Percentiles rank a stretch among this genome's conserved stretches.
Evolutionary conservation across 2,797 vertebrate species (phyloP).

Genomic region (Capromys pilorides): DNA sequence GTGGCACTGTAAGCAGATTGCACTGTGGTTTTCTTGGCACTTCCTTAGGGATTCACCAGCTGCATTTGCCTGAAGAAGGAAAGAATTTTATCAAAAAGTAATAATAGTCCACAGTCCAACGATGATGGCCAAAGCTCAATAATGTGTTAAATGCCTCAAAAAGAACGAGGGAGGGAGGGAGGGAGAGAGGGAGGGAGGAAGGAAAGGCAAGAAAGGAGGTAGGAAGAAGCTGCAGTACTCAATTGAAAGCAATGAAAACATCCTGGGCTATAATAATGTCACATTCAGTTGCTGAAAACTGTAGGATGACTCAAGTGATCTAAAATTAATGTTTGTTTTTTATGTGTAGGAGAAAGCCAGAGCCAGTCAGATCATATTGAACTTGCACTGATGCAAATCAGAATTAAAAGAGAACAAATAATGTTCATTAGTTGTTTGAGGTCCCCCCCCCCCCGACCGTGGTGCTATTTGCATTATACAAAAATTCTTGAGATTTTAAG

Average conservation of each 20-base stretch:
- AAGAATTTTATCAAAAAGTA: not conserved
- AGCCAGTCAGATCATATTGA: not conserved
- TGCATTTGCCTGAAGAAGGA: not conserved
- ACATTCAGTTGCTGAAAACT: constrained; percentile 20
- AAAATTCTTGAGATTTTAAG: constrained; percentile 65
- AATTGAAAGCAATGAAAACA: not conserved
- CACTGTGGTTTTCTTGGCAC: not conserved
- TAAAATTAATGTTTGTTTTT: constrained; percentile 48
- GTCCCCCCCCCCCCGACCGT: constrained; percentile 29
- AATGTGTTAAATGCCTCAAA: not conserved
- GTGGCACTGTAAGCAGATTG: not conserved
- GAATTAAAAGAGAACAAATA: constrained; percentile 53
- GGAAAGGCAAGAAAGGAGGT: not conserved
- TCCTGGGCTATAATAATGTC: not conserved
- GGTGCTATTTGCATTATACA: constrained; percentile 45
- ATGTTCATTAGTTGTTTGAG: constrained; percentile 51
- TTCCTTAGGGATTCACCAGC: not conserved
- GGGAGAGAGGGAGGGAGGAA: not conserved
- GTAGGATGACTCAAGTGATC: constrained; percentile 20
- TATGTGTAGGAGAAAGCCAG: constrained; percentile 39
- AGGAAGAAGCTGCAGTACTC: not conserved
- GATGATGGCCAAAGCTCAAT: not conserved
- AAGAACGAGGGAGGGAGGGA: not conserved
- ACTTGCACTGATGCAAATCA: constrained; percentile 33
- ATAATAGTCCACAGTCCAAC: not conserved